Evolutionary conservation across 2,888 invertebrate genomes (phyloP), one percentile per base, ranked within the genome.

Genomic region (Acleris cristana): DNA sequence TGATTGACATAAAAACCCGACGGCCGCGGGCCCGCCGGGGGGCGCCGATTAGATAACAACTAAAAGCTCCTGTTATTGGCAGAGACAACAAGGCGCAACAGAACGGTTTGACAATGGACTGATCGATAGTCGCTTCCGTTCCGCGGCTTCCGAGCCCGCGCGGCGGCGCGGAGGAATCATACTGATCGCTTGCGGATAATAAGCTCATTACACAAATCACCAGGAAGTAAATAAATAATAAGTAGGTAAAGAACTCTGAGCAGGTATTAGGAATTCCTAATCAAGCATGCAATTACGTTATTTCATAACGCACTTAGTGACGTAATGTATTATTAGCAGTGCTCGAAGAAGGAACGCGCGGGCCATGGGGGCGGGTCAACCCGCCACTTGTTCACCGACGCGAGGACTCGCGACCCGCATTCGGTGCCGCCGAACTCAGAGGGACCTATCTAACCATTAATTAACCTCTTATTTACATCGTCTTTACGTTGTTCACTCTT

Each of bases 91-190:
- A 44, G 21, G 23, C 44, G 14, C 40, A 44, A 40, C 19, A 34
- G 18, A 14, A 12, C 18, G n/a, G 30, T 2, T 30, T 30, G 26
- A 30, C 30, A 51, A 19, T 51, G 19, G 18, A 48, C 18, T 21
- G 19, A 30, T n/a, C 30, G n/a, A 52, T 52, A 55, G 55, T 55
- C 30, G 34, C 34, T 18, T 34, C 55, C 55, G 55, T 34, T 55
- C 55, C 34, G 19, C 55, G 18, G 55, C 19, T 18, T 55, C 7
- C n/a, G 34, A 14, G 45, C n/a, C n/a, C 12, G 40, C 40, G 14
- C 16, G 5, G 10, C n/a, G 18, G 40, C 40, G 14, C 16, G 5
- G 10, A 10, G 2, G 30, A 40, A 44, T 14, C 14, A 44, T 56
- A 19, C 5, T 44, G 34, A 34, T 34, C 5, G 52, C n/a, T 48